Evolutionary conservation across 2,888 invertebrate species (phyloP).

Genomic region (Xestia c-nigrum): DNA sequence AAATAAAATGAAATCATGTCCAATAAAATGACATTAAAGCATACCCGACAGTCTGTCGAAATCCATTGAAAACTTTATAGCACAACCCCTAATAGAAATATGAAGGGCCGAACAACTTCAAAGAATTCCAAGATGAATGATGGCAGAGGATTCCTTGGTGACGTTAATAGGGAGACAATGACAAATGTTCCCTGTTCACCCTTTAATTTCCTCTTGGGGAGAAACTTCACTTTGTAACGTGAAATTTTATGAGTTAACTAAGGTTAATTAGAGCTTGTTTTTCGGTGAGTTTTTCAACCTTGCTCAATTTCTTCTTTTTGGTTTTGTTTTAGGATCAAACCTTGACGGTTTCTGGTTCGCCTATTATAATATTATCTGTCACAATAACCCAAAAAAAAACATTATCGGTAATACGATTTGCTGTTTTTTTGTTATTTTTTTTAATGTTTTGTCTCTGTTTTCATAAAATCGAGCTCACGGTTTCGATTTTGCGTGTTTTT

Average conservation of each 20-base stretch:
- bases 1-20: neutral
- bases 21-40: slow-evolving; percentile 1
- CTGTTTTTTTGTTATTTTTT: neutral
- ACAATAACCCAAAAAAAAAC: neutral
- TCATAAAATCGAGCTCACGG: neutral
- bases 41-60: neutral
- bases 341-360: neutral
- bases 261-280: slow-evolving; percentile 55
- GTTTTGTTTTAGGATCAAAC: neutral
- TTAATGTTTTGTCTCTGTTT: neutral
- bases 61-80: slow-evolving; percentile 25
- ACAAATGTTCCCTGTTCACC: slow-evolving; percentile 55
- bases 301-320: neutral
- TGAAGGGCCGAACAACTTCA: slow-evolving; percentile 38
- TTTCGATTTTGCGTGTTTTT: neutral
- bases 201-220: slow-evolving; percentile 49
- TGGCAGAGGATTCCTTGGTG: slow-evolving; percentile 40
- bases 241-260: slow-evolving; percentile 52
- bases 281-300: slow-evolving; percentile 7
- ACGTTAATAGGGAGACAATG: slow-evolving; percentile 61
- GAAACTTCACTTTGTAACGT: slow-evolving; percentile 51
- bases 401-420: neutral
- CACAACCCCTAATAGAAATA: slow-evolving; percentile 45
- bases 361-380: neutral
- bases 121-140: slow-evolving; percentile 60